Conservation (phyloP, 2,888 invertebrate species). For the Sphaerophoria taeniata region DNA sequence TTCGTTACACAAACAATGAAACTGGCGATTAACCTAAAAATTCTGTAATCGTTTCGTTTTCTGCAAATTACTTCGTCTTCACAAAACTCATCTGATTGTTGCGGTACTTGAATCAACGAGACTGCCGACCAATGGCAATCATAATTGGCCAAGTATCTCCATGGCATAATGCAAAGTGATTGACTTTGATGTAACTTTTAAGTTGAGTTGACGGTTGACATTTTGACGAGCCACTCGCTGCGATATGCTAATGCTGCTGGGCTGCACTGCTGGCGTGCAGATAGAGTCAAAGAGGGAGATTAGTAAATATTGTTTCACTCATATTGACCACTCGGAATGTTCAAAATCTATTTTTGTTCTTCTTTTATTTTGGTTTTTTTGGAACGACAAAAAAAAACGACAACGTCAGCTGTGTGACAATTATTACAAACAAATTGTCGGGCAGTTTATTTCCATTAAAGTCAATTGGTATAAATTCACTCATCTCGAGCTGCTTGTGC, state of each 20-base stretch:
- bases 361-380: conserved; percentile 19
- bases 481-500: conserved; percentile 51
- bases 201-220: neutral
- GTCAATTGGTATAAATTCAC: conserved; percentile 79
- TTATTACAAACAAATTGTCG: conserved; percentile 74
- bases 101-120: conserved; percentile 52
- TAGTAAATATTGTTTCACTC: conserved; percentile 15
- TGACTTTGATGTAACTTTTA: conserved; percentile 64
- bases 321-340: conserved; percentile 50
- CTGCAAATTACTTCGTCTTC: conserved; percentile 61
- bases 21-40: neutral
- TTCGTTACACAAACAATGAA: conserved; percentile 29
- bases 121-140: conserved; percentile 37
- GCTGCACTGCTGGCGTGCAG: conserved; percentile 18
- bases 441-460: conserved; percentile 78
- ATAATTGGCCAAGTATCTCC: conserved; percentile 69
- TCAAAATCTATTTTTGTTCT: conserved; percentile 55
- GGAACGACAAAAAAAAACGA: neutral
- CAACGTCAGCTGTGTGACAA: conserved; percentile 69
- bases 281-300: neutral
- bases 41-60: conserved; percentile 61
- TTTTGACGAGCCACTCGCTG: neutral
- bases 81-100: conserved; percentile 10
- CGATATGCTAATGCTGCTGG: conserved; percentile 4
- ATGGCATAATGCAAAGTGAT: conserved; percentile 72